Evolutionary conservation across 2,888 invertebrate species (phyloP), one percentile per base, ranked within the genome.

Genomic region (Mellilla xanthometata): DNA sequence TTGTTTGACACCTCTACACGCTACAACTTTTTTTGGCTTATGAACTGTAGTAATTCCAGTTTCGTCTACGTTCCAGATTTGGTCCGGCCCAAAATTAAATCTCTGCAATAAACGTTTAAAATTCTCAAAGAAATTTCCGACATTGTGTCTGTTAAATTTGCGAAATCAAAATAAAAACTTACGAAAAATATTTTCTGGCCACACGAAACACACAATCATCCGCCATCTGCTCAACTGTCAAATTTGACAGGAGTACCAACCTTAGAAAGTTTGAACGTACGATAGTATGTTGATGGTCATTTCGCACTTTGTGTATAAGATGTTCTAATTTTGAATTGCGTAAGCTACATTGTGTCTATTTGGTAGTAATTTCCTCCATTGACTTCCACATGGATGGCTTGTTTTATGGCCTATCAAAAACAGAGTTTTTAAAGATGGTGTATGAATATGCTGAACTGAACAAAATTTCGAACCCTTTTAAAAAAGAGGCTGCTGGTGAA

Each of bases 21-120:
- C 58, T 1, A 65, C 31, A 13, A 58, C 53, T 49, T 65, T 65
- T n/a, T 54, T 59, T 1, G 63, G 65, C 24, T 56, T 51, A 9
- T 50, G 39, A 1, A 60, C 56, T 2, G 54, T 56, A 6, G 52
- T 13, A 55, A 36, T 80, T 6, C 52, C 52, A 7, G 57, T 58
- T 42, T 59, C 54, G 22, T 59, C 59, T 9, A 54, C 12, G 29
- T 56, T 58, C 51, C 54, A 59, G n/a, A 59, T 56, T 11, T 35
- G 12, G n/a, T 49, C 44, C 22, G 58, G 35, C 9, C 11, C 15
- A 23, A 60, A 47, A 2, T 52, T 6, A 36, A 52, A 40, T 30
- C 40, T 52, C 29, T 54, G 24, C 6, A 54, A 24, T 15, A 55
- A 23, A 7, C n/a, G 10, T 12, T 9, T 30, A 11, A 39, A 47